Percentiles rank a stretch among this genome's conserved stretches.
Evolutionary conservation across 2,888 invertebrate species (phyloP).

Genomic region (Isoperla grammatica): DNA sequence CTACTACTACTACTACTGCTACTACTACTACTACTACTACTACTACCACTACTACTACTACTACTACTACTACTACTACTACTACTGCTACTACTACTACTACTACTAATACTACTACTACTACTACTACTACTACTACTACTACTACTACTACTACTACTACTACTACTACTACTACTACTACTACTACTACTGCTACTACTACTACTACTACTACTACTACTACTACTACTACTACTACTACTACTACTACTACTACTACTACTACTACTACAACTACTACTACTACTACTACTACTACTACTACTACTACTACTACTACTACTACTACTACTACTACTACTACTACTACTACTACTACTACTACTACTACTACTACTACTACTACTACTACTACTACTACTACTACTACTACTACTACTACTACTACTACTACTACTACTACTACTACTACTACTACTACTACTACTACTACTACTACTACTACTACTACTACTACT

Average conservation of each 20-base stretch:
- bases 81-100: no score
- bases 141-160: slow-evolving; percentile 28
- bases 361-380: slow-evolving; percentile 28
- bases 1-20: slow-evolving; percentile 28
- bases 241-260: slow-evolving; percentile 28
- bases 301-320: slow-evolving; percentile 28
- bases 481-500: slow-evolving; percentile 27
- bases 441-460: slow-evolving; percentile 28
- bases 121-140: slow-evolving; percentile 28
- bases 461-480: slow-evolving; percentile 28
- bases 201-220: slow-evolving; percentile 28
- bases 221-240: slow-evolving; percentile 27
- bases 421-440: slow-evolving; percentile 27
- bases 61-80: slow-evolving; percentile 28
- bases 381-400: slow-evolving; percentile 28
- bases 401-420: slow-evolving; percentile 28
- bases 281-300: slow-evolving; percentile 28
- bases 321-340: slow-evolving; percentile 28
- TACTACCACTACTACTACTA: slow-evolving; percentile 28
- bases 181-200: slow-evolving; percentile 28
- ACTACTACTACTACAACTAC: slow-evolving; percentile 27
- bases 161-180: slow-evolving; percentile 28
- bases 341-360: slow-evolving; percentile 28
- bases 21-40: slow-evolving; percentile 28
- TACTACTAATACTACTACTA: no score